phyloP scores from a whole-genome alignment of 2,888 invertebrate genomes.

The Clostera curtula region DNA sequence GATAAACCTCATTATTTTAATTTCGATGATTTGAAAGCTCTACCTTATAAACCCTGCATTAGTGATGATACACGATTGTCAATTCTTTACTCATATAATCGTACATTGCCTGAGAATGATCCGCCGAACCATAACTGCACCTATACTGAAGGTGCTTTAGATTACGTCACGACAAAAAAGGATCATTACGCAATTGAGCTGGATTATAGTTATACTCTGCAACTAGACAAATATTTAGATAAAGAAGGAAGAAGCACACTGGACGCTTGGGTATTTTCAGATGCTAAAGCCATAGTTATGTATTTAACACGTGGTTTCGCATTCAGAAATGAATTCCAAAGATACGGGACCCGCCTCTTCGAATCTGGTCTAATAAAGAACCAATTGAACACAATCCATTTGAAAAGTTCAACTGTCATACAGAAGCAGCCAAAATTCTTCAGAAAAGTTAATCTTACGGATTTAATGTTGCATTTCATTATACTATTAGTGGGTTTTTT shows the following conservation, averaged over 20 bases:
- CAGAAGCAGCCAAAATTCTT: conserved; percentile 16
- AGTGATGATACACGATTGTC: conserved; percentile 27
- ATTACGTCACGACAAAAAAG: conserved; percentile 26
- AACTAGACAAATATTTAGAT: conserved; percentile 29
- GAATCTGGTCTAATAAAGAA: conserved; percentile 38
- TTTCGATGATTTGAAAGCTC: conserved; percentile 20
- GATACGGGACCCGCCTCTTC: conserved; percentile 26
- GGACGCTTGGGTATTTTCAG: conserved; percentile 29
- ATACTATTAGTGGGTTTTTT: conserved; percentile 29
- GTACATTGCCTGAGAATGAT: conserved; percentile 27
- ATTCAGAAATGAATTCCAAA: conserved; percentile 28
- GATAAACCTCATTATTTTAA: conserved; percentile 19
- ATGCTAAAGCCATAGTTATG: conserved; percentile 25
- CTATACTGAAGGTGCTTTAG: conserved; percentile 23
- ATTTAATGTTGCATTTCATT: conserved; percentile 34
- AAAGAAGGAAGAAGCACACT: conserved; percentile 28
- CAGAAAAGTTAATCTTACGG: conserved; percentile 11
- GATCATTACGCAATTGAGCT: conserved; percentile 33
- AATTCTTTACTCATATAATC: conserved; percentile 33
- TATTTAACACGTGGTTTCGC: conserved; percentile 39
- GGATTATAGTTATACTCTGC: conserved; percentile 30
- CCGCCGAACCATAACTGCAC: conserved; percentile 24
- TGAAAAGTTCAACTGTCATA: conserved; percentile 17
- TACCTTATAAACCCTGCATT: conserved; percentile 39
- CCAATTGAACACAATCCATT: conserved; percentile 23